Evolutionary conservation across 2,888 invertebrate species (phyloP), one percentile per base, ranked within the genome.

Genomic region (Cistogaster globosa): DNA sequence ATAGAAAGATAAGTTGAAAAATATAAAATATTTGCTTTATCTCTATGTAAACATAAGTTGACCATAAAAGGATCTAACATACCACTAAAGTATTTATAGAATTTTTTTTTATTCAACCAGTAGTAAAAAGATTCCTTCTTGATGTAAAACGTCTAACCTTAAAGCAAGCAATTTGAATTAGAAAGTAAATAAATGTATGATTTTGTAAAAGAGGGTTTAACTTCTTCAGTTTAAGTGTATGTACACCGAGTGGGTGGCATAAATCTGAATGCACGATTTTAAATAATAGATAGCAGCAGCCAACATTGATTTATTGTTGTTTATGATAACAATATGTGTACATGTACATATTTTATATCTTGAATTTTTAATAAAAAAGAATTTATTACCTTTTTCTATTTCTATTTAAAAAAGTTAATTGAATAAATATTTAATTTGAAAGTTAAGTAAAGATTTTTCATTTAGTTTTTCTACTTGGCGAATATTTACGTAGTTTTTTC

Each of bases 241-340:
- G 0, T n/a, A 11, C 45, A 18, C 14, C 16, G 51, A 9, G 18
- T 20, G 18, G 51, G 20, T 53, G n/a, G n/a, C 5, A 48, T 16
- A 48, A 48, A 48, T 36, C 57, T 16, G 12, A 26, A 45, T 18
- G 7, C 8, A 14, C 18, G 60, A 45, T 20, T 38, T 55, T 5
- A 57, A n/a, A 53, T 53, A 53, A 53, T n/a, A 18, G 3, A 53
- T 9, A 18, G n/a, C 36, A 63, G 20, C 48, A 65, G 62, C 16
- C 36, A 67, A 53, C 65, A 58, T 67, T 80, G 80, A 80, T 80
- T 72, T 80, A 80, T 74, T 60, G 55, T 48, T 60, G 58, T 58
- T 14, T 38, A 38, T 26, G 58, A 74, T 79, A 67, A 72, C 48
- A 16, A 48, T n/a, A 48, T 42, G 14, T 16, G 7, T 48, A 16